Base-by-base conservation (phyloP, 2,113 vertebrate genomes). In the Aplodontia rufa region DNA sequence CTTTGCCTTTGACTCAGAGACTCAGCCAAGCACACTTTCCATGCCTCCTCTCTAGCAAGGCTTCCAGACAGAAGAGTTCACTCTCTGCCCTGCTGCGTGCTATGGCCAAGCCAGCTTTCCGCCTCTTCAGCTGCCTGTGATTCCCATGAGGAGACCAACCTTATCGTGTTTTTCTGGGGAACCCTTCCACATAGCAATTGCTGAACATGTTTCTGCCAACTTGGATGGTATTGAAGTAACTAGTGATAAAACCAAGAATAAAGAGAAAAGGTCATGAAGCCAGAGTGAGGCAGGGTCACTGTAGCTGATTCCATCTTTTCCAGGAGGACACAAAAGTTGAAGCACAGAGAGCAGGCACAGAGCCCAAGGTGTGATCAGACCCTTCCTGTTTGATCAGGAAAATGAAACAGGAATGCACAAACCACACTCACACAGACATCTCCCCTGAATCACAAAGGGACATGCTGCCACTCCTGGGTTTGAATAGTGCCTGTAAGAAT, bases 231-330 rank as follows among this genome's bases (percentile, higher is more conserved):
- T 26, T 35, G 55, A 81, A 86, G 66, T 22, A n/a, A 51, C 30
- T 22, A 13, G 60, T 62, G 35, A 81, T 10, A 28, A 32, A 62
- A 62, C n/a, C 32, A 51, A 11, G 30, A 82, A 62, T 35, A 42
- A 62, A 20, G 68, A 9, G 17, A 20, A 69, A 60, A 53, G 24
- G 4, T 37, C 5, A 11, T 10, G 42, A n/a, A 13, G 24, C 26
- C 10, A 1, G 3, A 64, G 30, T n/a, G 8, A 62, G 24, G 37
- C 30, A 24, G 2, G 5, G 24, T 32, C 1, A 2, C 26, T 17
- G 14, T 12, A 8, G 22, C 11, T 30, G 35, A 13, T 49, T 30
- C 13, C 30, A 55, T 35, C 8, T 71, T 26, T 80, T 35, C 11
- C 22, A 22, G 40, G 37, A 74, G 1, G 55, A 66, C 37, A 72